Conservation (phyloP, 2,113 vertebrate genomes). For the Ceyx cyanopectus region DNA sequence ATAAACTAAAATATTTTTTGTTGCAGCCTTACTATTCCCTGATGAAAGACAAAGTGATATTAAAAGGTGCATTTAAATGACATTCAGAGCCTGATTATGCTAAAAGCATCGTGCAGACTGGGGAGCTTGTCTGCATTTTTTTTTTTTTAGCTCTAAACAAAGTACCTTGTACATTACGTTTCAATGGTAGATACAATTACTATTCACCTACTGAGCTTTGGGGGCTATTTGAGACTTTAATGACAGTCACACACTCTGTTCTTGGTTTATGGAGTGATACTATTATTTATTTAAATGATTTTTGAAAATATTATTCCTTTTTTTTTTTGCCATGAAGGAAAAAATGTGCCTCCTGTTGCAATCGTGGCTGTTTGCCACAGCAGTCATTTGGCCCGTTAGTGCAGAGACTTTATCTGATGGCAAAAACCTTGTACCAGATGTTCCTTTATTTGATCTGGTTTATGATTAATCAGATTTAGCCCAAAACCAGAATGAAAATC, state of each 20-base stretch:
- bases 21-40: conserved; percentile 12
- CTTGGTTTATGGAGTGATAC: conserved; percentile 64
- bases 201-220: conserved; percentile 56
- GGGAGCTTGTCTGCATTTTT: conserved; percentile 18
- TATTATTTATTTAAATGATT: conserved; percentile 72
- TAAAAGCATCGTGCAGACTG: conserved; percentile 5
- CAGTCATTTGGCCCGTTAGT: conserved; percentile 18
- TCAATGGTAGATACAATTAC: conserved; percentile 64
- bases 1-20: conserved; percentile 54
- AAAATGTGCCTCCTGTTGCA: conserved; percentile 10
- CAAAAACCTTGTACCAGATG: conserved; percentile 42
- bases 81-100: conserved; percentile 61
- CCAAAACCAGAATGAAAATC: conserved; percentile 50
- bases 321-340: conserved; percentile 5
- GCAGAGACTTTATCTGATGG: conserved; percentile 42
- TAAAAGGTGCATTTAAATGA: conserved; percentile 71
- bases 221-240: conserved; percentile 63
- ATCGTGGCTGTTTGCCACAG: conserved; percentile 34
- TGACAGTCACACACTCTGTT: conserved; percentile 25
- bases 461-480: conserved; percentile 61
- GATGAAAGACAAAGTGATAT: conserved; percentile 61
- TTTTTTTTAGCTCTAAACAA: conserved; percentile 48
- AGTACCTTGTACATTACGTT: neutral
- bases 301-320: neutral
- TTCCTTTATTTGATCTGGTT: conserved; percentile 42